These are phyloP conservation scores for Oceanodroma tethys DNA, from an alignment of 2,113 vertebrate species.

Conservation along the genomic window DNA sequence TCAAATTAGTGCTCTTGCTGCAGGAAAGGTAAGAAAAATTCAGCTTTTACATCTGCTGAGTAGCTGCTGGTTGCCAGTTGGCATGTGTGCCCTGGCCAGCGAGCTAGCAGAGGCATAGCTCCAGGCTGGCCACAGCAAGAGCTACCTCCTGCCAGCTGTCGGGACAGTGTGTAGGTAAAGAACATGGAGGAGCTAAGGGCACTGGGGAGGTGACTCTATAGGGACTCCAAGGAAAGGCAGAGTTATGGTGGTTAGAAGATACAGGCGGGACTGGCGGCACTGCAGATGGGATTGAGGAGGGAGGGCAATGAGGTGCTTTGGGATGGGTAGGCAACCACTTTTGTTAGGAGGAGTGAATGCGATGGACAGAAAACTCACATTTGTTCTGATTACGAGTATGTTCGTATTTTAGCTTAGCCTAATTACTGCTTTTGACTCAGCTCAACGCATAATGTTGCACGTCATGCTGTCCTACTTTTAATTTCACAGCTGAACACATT, in stretches of 20 bases:
- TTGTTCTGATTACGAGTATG: slow-evolving; percentile 22
- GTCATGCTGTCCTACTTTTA: slow-evolving; percentile 76
- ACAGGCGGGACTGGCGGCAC: background rate
- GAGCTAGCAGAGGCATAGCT: background rate
- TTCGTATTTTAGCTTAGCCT: slow-evolving; percentile 39
- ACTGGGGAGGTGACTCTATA: background rate
- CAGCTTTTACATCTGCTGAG: background rate
- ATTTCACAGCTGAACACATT: slow-evolving; percentile 83
- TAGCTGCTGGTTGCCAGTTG: background rate
- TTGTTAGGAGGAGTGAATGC: background rate
- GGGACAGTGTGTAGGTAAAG: accelerated
- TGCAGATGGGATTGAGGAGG: background rate
- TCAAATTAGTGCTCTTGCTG: background rate
- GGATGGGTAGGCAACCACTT: background rate
- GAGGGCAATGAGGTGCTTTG: background rate
- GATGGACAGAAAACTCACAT: background rate
- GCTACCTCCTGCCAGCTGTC: background rate
- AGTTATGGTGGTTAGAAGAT: accelerated
- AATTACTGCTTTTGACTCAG: slow-evolving; percentile 72
- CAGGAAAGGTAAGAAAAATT: background rate
- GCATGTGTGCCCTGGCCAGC: background rate
- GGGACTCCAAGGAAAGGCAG: background rate
- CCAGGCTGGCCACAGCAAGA: background rate
- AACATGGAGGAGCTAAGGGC: accelerated
- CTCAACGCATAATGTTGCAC: slow-evolving; percentile 54